These are phyloP conservation scores for Typhlomys cinereus DNA, from an alignment of 2,113 vertebrate species.

Conservation along the genomic window DNA sequence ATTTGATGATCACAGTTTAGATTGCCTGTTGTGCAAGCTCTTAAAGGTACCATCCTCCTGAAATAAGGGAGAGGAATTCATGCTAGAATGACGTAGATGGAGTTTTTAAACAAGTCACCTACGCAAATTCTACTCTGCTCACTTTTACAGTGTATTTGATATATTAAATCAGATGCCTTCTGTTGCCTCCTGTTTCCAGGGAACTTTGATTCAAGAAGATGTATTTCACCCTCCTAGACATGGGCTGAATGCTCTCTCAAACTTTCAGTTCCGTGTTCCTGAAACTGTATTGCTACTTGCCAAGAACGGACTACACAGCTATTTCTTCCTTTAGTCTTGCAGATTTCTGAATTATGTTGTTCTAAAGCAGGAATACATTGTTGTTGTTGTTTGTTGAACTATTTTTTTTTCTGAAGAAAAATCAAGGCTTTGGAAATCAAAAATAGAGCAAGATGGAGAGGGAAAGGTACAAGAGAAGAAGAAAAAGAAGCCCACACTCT, in stretches of 20 bases:
- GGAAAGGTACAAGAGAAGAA: neutral
- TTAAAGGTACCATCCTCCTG: slow-evolving; percentile 56
- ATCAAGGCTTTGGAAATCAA: neutral
- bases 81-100: slow-evolving; percentile 45
- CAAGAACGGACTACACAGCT: neutral
- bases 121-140: neutral
- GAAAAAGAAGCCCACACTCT: neutral
- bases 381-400: neutral
- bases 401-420: neutral
- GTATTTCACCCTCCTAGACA: neutral
- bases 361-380: neutral
- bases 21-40: slow-evolving; percentile 66
- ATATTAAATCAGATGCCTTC: slow-evolving; percentile 39
- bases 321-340: slow-evolving; percentile 13
- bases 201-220: slow-evolving; percentile 11
- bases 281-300: neutral
- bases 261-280: neutral
- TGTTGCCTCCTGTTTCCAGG: neutral
- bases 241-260: neutral
- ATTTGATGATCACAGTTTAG: slow-evolving; percentile 58
- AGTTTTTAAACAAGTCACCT: slow-evolving; percentile 3
- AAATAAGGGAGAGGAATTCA: slow-evolving; percentile 39
- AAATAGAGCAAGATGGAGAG: neutral
- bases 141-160: neutral
- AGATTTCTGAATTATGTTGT: neutral